These are phyloP conservation scores for Ardeotis arabs DNA, from an alignment of 2,113 vertebrate species.

Conservation along the genomic window DNA sequence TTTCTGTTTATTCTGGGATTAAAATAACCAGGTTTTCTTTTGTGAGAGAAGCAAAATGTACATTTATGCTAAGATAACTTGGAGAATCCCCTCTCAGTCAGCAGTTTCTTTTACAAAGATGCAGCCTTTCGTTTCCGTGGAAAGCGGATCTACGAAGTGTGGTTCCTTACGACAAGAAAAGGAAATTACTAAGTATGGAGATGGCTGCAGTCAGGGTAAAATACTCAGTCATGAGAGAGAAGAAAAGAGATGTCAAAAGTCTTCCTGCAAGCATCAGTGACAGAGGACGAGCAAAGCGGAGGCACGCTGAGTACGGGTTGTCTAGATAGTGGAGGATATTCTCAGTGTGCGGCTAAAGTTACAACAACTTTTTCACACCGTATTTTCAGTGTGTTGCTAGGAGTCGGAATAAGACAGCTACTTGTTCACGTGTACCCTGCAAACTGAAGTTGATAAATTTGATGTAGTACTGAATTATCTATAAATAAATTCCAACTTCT, in stretches of 20 bases:
- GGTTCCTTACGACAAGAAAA: not conserved
- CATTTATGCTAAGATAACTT: not conserved
- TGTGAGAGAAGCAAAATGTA: not conserved
- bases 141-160: not conserved
- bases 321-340: not conserved
- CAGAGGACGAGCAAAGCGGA: not conserved
- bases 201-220: not conserved
- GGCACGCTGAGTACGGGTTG: not conserved
- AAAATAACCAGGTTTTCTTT: not conserved
- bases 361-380: not conserved
- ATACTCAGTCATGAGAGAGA: not conserved
- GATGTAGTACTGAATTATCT: not conserved
- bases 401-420: not conserved
- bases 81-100: not conserved
- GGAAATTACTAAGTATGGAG: not conserved
- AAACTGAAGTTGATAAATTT: not conserved
- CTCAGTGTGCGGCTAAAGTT: not conserved
- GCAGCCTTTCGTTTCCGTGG: not conserved
- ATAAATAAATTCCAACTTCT: not conserved
- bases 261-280: not conserved
- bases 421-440: not conserved
- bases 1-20: not conserved
- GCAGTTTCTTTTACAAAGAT: not conserved
- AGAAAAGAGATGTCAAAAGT: not conserved
- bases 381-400: not conserved